Conservation (phyloP, 2,113 vertebrate species). For the Odontophorus gujanensis region DNA sequence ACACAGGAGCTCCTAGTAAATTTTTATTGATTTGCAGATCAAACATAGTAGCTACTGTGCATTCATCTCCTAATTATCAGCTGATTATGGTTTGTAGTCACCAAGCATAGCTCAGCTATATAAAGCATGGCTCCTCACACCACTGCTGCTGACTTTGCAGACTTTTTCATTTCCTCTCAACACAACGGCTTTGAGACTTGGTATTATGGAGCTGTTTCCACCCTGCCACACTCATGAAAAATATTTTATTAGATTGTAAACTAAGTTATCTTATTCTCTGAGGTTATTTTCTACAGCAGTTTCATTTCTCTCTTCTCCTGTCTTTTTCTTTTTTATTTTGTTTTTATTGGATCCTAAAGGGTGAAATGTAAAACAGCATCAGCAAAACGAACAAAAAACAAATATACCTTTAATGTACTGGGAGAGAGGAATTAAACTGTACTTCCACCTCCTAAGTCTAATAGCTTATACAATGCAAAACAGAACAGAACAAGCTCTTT, state of each 20-base stretch:
- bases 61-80: not conserved
- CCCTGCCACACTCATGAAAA: not conserved
- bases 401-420: conserved; percentile 27
- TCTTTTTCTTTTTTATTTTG: conserved; percentile 39
- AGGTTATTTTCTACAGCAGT: conserved; percentile 34
- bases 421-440: conserved; percentile 35
- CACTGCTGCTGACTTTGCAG: not conserved
- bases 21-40: not conserved
- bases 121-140: not conserved
- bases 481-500: not conserved
- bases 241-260: conserved; percentile 60
- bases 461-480: conserved; percentile 43
- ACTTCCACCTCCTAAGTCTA: not conserved
- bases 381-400: conserved; percentile 1
- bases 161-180: not conserved
- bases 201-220: not conserved
- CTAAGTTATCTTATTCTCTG: conserved; percentile 33
- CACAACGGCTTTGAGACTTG: not conserved
- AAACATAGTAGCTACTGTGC: not conserved
- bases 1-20: not conserved
- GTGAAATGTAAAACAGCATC: conserved; percentile 41
- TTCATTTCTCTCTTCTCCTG: conserved; percentile 24
- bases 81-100: not conserved
- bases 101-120: not conserved
- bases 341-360: conserved; percentile 59